Conservation (phyloP, 2,113 vertebrate species). For the Synodontis membranacea region DNA sequence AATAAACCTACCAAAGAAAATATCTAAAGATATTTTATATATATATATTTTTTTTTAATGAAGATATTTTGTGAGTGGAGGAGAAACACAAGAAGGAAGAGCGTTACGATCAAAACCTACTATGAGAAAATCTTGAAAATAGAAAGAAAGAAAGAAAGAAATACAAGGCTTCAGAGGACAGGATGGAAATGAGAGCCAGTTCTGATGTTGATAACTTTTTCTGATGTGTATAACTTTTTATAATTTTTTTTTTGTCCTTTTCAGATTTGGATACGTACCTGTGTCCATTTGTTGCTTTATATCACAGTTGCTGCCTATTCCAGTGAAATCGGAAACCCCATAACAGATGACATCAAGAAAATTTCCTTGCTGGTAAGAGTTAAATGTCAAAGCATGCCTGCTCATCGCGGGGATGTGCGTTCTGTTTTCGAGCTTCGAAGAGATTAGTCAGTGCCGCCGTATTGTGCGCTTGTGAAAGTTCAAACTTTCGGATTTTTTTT, state of each 20-base stretch:
- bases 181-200: too few relatives aligned
- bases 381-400: not conserved
- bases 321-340: slow-evolving; percentile 73
- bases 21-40: too few relatives aligned
- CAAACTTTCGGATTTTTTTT: not conserved
- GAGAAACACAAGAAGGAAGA: slow-evolving; percentile 23
- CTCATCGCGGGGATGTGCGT: not conserved
- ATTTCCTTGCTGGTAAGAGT: slow-evolving; percentile 74
- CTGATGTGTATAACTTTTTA: not conserved
- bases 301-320: slow-evolving; percentile 73
- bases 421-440: not conserved
- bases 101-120: slow-evolving; percentile 15
- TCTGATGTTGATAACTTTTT: too few relatives aligned
- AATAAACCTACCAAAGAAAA: not conserved
- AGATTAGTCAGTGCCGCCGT: not conserved
- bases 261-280: slow-evolving; percentile 79
- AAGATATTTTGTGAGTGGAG: too few relatives aligned
- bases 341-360: slow-evolving; percentile 76
- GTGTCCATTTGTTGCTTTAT: slow-evolving; percentile 77
- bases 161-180: not conserved
- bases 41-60: too few relatives aligned
- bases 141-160: not conserved
- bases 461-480: not conserved
- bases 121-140: not conserved
- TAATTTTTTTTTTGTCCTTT: slow-evolving; percentile 46